Evolutionary conservation across 2,888 invertebrate species (phyloP).

Genomic region (Drosophila melanosoma): DNA sequence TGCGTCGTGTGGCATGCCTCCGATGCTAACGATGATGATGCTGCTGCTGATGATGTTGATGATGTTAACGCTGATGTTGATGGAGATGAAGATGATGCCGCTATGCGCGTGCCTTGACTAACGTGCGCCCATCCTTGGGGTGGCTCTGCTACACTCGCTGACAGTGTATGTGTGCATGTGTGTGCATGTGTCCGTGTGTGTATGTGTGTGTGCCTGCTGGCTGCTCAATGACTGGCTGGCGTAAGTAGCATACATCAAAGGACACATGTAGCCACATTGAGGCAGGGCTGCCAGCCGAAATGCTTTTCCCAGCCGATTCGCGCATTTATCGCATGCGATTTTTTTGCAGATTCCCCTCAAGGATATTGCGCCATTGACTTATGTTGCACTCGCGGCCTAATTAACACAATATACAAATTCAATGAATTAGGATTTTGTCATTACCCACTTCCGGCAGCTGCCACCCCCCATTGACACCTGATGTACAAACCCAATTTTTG

Average conservation of each 20-base stretch:
- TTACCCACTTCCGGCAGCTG: background rate
- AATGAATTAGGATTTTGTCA: constrained; percentile 53
- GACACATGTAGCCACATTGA: constrained; percentile 61
- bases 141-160: constrained; percentile 30
- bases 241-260: constrained; percentile 76
- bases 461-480: constrained; percentile 37
- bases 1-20: constrained; percentile 17
- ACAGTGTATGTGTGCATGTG: constrained; percentile 5
- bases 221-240: constrained; percentile 74
- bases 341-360: background rate
- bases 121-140: constrained; percentile 66
- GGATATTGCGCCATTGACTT: constrained; percentile 35
- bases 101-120: constrained; percentile 77
- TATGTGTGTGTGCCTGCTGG: constrained; percentile 44
- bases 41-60: constrained; percentile 25
- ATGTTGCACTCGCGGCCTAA: constrained; percentile 57
- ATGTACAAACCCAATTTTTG: constrained; percentile 15
- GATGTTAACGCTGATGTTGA: constrained; percentile 20
- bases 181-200: constrained; percentile 3
- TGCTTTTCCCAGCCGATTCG: constrained; percentile 22
- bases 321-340: constrained; percentile 72
- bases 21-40: constrained; percentile 28
- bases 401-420: constrained; percentile 59
- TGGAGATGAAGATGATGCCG: constrained; percentile 61
- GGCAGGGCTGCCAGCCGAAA: constrained; percentile 65